Evolutionary conservation across 2,113 vertebrate genomes (phyloP).

Genomic region (Platichthys stellatus): DNA sequence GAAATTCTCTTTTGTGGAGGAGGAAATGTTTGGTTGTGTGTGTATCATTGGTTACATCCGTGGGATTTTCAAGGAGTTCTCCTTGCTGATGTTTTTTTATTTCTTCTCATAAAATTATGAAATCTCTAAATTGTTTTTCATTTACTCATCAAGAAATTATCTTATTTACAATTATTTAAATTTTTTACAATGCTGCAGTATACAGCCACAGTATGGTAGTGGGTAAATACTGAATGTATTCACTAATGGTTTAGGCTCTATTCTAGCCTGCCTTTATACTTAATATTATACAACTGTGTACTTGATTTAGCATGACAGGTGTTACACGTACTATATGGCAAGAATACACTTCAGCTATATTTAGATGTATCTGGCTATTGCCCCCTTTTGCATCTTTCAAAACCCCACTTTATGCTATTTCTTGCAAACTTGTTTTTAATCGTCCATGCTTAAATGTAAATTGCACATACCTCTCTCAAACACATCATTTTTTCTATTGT

Average conservation of each 20-base stretch:
- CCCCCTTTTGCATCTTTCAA: slow-evolving; percentile 76
- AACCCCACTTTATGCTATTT: slow-evolving; percentile 65
- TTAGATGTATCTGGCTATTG: slow-evolving; percentile 76
- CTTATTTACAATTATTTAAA: background rate
- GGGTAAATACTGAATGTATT: slow-evolving; percentile 7
- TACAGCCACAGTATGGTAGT: too few relatives aligned
- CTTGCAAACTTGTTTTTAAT: slow-evolving; percentile 76
- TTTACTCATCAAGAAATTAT: background rate
- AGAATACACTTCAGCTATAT: slow-evolving; percentile 63
- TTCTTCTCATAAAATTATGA: too few relatives aligned
- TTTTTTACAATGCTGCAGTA: background rate
- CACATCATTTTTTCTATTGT: slow-evolving; percentile 67
- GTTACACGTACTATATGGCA: slow-evolving; percentile 52
- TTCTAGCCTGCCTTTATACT: slow-evolving; percentile 23
- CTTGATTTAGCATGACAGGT: slow-evolving; percentile 69
- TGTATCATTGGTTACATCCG: too few relatives aligned
- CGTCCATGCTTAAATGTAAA: slow-evolving; percentile 79
- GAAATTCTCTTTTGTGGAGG: too few relatives aligned
- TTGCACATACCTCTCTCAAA: slow-evolving; percentile 72
- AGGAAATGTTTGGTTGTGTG: too few relatives aligned
- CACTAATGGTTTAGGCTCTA: slow-evolving; percentile 13
- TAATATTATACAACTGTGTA: slow-evolving; percentile 45
- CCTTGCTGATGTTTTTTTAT: too few relatives aligned
- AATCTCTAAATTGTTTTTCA: background rate
- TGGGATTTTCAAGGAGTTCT: too few relatives aligned